Evolutionary conservation across 1,140 invertebrate genomes (phyloP).

Genomic region (Caenorhabditis tropicalis): DNA sequence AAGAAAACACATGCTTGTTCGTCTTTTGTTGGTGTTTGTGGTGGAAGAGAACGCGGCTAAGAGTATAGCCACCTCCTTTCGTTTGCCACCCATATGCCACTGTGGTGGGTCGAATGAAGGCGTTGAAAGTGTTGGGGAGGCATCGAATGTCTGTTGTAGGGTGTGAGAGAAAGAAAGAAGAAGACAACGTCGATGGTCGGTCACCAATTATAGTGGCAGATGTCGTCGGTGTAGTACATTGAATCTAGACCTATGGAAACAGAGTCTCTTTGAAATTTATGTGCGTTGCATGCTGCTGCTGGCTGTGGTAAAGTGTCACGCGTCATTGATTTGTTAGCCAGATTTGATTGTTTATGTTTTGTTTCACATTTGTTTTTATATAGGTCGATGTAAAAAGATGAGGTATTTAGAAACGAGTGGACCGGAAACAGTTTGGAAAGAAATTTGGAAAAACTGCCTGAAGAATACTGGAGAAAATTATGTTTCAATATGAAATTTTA

Average conservation of each 20-base stretch:
- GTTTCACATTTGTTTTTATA: neutral
- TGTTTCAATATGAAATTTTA: too few relatives aligned
- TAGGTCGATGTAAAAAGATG: neutral
- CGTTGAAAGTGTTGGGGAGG: neutral
- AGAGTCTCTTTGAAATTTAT: slow-evolving; percentile 9
- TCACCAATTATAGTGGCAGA: slow-evolving; percentile 43
- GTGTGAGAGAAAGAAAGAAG: neutral
- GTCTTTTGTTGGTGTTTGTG: neutral
- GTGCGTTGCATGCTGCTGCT: neutral
- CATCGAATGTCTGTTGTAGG: neutral
- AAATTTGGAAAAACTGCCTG: too few relatives aligned
- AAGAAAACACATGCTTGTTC: neutral
- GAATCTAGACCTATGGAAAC: slow-evolving; percentile 11
- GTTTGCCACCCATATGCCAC: neutral
- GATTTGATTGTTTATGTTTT: slow-evolving; percentile 41
- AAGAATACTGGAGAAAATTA: too few relatives aligned
- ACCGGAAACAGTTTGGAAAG: neutral
- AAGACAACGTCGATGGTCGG: neutral
- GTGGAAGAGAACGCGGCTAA: neutral
- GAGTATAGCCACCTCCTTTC: neutral
- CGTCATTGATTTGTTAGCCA: slow-evolving; percentile 38
- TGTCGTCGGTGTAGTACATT: slow-evolving; percentile 36
- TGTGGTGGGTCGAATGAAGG: slow-evolving; percentile 14
- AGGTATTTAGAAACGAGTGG: neutral
- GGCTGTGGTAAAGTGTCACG: neutral